Base-by-base conservation (phyloP, 2,888 invertebrate genomes). In the Epirrhoe tristata region DNA sequence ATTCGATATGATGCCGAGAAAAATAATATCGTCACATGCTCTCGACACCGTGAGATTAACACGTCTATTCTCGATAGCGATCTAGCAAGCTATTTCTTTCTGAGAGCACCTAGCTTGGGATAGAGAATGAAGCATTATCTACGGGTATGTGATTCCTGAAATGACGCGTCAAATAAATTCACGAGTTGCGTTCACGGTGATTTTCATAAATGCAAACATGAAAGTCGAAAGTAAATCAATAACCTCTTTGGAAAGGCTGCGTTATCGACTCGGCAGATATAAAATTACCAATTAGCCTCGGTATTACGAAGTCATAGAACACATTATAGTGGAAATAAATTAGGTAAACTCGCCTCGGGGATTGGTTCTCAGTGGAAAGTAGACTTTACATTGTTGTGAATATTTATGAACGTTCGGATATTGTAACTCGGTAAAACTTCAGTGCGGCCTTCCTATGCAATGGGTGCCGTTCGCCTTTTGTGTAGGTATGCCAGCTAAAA, bases 21-120 rank as follows among this genome's bases (percentile, higher is more conserved):
- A 90, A 92, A 91, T 91, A 91, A 89, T 90, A 90, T 87, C 91
- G 90, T 91, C 92, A 91, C 88, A 88, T 92, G 92, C 81, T 89
- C 84, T 78, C 83, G 92, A 91, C 92, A 89, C 84, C 81, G 84
- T 83, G 86, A 88, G 90, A 93, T 91, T 92, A 92, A 91, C 90
- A 90, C 92, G 86, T 86, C 87, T 82, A 80, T 83, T 78, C 81
- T 76, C 80, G 76, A 80, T 83, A 74, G 75, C 80, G 79, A 78
- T 81, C 80, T 77, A 78, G 75, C 74, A 72, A 74, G 74, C 75
- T 73, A 72, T 71, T 68, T 69, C 58, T 57, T 67, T 53, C 60
- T 56, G 57, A 58, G 58, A 65, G 58, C 58, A 64, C 39, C 59
- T 48, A 67, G 43, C 62, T 60, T 46, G 55, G 46, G 48, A 34